Evolutionary conservation across 2,888 invertebrate species (phyloP), one percentile per base, ranked within the genome.

Genomic region (Leptinotarsa haldemani): DNA sequence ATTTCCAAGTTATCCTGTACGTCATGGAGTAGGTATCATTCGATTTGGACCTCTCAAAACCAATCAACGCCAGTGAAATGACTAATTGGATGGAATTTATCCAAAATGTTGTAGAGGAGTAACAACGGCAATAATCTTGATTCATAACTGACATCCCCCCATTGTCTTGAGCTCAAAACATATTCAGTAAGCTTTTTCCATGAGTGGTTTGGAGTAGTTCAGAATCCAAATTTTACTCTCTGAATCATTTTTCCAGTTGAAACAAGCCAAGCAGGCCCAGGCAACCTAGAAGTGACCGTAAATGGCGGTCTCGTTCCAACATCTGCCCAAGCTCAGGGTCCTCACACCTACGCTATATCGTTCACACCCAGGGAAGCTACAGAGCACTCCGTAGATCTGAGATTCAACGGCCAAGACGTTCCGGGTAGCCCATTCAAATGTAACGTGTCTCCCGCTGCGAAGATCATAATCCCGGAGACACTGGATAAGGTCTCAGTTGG

Each of bases 231-330:
- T 40, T 0, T 40, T 40, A 40, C 9, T 65, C 1, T 65, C 58
- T 46, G 63, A 58, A 16, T 46, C 15, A 22, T 63, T 72, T 47
- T 71, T 66, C 20, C 25, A 95, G 97, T 99, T 86, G 99, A 99
- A 88, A 99, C 99, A 16, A 96, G 97, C 85, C 96, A 97, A 87
- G 99, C 99, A 4, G 99, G 99, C 20, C 97, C 99, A 0, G 99
- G 99, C 25, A 99, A 99, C 88, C 89, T 99, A 61, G 99, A 99
- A 88, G 99, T 99, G 74, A 97, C 98, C 0, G 98, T 99, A 46
- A 99, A 99, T 85, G 97, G 98, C 9, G 99, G 99, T 0, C 92
- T 97, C 76, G 98, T 99, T 48, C 97, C 98, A 0, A 98, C 98
- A 0, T 97, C 97, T 30, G 98, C 98, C 15, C 97, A 98, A 85